Percentiles rank a stretch among this genome's conserved stretches.
Conservation (phyloP, 2,888 invertebrate genomes). For the Acheta domesticus region DNA sequence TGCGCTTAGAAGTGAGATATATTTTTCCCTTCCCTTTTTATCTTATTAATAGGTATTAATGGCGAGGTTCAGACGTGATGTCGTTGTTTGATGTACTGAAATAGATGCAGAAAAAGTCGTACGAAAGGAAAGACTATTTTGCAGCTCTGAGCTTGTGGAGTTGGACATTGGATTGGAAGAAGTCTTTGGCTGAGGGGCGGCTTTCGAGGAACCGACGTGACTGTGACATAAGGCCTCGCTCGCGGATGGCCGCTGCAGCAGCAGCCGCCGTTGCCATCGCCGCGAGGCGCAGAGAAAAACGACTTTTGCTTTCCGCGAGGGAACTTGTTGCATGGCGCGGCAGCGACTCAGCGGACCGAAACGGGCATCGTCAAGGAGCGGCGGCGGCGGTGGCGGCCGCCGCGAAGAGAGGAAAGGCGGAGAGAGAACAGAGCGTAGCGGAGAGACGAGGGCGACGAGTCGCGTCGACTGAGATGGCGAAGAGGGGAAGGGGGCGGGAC, state of each 20-base stretch:
- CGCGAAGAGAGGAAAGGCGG: background rate
- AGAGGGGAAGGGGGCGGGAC: background rate
- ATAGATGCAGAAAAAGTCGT: no score
- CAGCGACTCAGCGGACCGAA: background rate
- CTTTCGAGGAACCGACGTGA: background rate
- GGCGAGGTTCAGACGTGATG: no score
- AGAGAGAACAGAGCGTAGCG: background rate
- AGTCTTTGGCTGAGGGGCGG: background rate
- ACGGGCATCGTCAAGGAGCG: background rate
- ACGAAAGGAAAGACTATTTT: no score
- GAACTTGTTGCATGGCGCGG: background rate
- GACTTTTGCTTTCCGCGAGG: slow-evolving; percentile 7
- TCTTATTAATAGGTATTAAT: no score
- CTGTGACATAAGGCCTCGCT: background rate
- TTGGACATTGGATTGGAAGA: no score
- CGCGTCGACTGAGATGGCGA: background rate
- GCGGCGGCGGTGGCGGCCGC: background rate
- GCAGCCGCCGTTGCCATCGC: background rate
- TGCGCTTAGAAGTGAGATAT: no score
- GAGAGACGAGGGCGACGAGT: background rate
- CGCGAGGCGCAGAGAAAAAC: background rate
- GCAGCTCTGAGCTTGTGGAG: no score
- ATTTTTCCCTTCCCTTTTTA: no score
- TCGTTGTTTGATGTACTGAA: no score
- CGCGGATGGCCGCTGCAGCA: background rate